Percentiles rank a stretch among this genome's conserved stretches.
phyloP scores from a whole-genome alignment of 2,888 invertebrate genomes.

The Sipunculus nudus region DNA sequence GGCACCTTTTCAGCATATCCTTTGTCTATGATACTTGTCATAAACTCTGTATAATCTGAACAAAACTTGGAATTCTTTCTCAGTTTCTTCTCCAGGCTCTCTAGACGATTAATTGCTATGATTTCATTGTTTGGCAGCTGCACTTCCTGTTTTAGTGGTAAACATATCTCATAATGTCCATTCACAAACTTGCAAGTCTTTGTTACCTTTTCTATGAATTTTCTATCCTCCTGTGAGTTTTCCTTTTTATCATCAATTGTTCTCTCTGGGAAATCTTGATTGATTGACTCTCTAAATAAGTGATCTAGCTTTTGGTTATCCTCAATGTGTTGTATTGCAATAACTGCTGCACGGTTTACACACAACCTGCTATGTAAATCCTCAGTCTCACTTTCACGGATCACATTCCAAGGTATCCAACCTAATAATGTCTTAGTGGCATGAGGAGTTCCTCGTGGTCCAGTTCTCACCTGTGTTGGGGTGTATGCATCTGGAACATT shows the following conservation, averaged over 20 bases:
- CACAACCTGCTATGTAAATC: background rate
- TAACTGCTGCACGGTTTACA: background rate
- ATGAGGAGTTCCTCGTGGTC: background rate
- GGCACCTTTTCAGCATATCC: slow-evolving; percentile 21
- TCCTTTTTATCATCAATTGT: slow-evolving; percentile 18
- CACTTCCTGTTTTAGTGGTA: slow-evolving; percentile 6
- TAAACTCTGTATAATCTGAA: slow-evolving; percentile 6
- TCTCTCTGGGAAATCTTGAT: slow-evolving; percentile 28
- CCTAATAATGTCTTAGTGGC: background rate
- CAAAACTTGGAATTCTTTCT: slow-evolving; percentile 1
- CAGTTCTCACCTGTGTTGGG: background rate
- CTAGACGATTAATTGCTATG: slow-evolving; percentile 1
- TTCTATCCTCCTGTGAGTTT: slow-evolving; percentile 16
- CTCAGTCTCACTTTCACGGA: background rate
- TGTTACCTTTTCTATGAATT: no score
- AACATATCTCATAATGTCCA: slow-evolving; percentile 14
- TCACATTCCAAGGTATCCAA: background rate
- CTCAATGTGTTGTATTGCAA: slow-evolving; percentile 7
- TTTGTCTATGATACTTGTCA: slow-evolving; percentile 5
- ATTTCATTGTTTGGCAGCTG: slow-evolving; percentile 12
- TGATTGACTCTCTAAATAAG: slow-evolving; percentile 20
- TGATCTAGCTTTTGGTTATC: slow-evolving; percentile 14
- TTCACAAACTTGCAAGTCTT: no score
- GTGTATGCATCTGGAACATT: background rate
- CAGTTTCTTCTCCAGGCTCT: slow-evolving; percentile 1